These are phyloP conservation scores for Pongo pygmaeus DNA, from an alignment of 2,113 vertebrate species.

Conservation along the genomic window DNA sequence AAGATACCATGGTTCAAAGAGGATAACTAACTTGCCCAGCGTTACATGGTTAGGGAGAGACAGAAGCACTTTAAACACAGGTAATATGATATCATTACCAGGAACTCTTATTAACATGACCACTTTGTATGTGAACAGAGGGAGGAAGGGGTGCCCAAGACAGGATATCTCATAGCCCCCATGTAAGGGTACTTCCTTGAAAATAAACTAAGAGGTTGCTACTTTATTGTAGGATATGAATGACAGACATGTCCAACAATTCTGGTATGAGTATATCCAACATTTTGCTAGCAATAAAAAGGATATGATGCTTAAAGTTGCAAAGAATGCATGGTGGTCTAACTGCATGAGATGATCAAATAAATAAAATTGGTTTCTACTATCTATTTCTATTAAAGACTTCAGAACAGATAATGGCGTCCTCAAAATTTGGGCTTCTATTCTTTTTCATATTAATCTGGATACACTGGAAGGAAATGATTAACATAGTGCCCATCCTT, in stretches of 20 bases:
- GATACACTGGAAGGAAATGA: neutral
- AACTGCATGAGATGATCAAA: neutral
- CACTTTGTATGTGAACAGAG: neutral
- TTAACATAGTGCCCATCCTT: neutral
- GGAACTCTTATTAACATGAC: neutral
- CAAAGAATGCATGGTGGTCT: neutral
- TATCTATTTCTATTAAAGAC: neutral
- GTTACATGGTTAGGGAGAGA: neutral
- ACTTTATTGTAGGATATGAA: neutral
- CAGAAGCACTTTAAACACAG: neutral
- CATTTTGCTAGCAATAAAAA: slow-evolving; percentile 6
- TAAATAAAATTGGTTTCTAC: neutral
- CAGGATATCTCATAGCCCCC: neutral
- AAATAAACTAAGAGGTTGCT: neutral
- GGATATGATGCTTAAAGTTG: neutral
- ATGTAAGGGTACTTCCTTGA: neutral
- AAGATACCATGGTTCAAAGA: neutral
- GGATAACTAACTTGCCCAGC: neutral
- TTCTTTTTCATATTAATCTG: neutral
- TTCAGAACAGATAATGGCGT: neutral
- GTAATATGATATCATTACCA: neutral
- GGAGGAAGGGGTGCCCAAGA: neutral
- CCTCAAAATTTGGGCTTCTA: neutral
- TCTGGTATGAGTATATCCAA: neutral
- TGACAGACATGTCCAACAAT: neutral